A percentile compares a stretch with the other conserved stretches of the same genome.
phyloP scores from a whole-genome alignment of 2,797 vertebrate genomes.

The Pyrrhura leucotis region DNA sequence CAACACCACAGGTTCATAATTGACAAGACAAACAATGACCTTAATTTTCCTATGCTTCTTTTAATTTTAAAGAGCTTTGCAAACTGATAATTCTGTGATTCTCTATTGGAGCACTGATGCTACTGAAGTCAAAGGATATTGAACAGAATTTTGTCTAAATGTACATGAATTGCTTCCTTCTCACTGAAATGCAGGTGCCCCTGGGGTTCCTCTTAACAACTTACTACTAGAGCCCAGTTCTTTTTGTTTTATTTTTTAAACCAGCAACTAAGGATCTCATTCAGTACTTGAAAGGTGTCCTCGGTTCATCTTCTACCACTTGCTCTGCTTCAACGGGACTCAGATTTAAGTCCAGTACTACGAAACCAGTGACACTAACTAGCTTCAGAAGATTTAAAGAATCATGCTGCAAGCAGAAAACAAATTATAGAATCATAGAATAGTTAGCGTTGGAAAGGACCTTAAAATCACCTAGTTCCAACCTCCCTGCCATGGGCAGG shows the following conservation, averaged over 20 bases:
- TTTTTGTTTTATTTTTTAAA: neutral
- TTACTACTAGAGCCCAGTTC: neutral
- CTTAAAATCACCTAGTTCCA: neutral
- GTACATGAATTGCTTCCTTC: neutral
- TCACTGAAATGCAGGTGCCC: neutral
- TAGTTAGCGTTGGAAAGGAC: neutral
- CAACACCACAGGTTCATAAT: neutral
- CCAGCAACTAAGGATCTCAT: neutral
- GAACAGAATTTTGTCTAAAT: neutral
- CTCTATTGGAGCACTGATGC: neutral
- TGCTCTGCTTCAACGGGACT: neutral
- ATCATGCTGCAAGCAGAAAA: neutral
- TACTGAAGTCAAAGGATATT: neutral
- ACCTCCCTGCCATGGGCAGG: neutral
- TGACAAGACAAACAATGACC: neutral
- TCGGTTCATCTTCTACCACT: neutral
- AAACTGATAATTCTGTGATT: neutral
- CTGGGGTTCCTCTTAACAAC: neutral
- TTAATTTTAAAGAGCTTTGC: neutral
- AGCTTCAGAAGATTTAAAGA: neutral
- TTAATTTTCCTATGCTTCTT: neutral
- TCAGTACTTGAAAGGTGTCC: neutral
- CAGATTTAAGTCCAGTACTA: neutral
- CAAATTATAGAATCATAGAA: neutral
- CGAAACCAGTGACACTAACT: neutral